phyloP scores from a whole-genome alignment of 2,113 vertebrate species.

The Platycercus adscitus region DNA sequence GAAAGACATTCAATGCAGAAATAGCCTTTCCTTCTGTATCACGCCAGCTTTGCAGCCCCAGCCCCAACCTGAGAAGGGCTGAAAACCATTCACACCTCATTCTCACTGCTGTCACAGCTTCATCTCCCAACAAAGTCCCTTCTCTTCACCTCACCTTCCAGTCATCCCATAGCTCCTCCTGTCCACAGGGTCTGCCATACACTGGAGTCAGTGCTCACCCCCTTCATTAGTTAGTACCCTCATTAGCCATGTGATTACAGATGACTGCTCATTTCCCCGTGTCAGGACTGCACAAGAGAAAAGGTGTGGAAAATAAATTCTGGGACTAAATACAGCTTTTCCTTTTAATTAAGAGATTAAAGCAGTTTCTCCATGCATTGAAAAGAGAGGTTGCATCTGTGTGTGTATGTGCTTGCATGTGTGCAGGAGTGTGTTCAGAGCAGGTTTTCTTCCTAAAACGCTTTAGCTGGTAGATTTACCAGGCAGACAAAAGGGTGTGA shows the following conservation, averaged over 20 bases:
- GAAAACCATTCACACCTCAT: conserved; percentile 38
- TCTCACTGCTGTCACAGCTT: conserved; percentile 15
- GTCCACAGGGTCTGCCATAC: accelerated
- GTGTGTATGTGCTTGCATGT: too few relatives aligned
- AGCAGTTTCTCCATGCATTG: neutral
- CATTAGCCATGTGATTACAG: neutral
- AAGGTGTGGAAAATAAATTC: neutral
- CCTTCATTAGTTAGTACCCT: neutral
- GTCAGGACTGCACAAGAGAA: neutral
- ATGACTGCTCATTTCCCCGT: neutral
- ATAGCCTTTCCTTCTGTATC: neutral
- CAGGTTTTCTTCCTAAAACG: neutral
- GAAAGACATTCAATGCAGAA: conserved; percentile 3
- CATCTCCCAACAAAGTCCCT: neutral
- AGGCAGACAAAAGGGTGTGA: neutral
- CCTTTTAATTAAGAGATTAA: neutral
- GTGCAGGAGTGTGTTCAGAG: neutral
- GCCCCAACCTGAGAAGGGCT: neutral
- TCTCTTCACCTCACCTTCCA: neutral
- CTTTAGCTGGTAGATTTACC: neutral
- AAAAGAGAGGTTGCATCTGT: neutral
- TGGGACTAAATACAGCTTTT: neutral
- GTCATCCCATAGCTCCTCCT: neutral
- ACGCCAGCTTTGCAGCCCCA: neutral
- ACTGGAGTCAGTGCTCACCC: neutral